Conservation (phyloP, 2,888 invertebrate species). For the Bruchidius siliquastri region DNA sequence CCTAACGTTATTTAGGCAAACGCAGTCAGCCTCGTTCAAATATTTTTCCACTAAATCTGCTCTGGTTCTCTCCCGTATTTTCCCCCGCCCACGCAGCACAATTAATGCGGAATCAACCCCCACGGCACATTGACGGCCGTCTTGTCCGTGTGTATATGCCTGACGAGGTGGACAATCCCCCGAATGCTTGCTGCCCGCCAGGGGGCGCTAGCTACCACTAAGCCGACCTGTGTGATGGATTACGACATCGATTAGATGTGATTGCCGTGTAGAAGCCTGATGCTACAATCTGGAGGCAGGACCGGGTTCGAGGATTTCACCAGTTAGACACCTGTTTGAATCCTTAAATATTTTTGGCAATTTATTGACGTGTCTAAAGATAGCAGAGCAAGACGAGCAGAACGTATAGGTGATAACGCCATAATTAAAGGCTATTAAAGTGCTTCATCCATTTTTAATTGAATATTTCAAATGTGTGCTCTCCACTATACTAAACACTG, state of each 20-base stretch:
- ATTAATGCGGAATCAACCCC: conserved; percentile 28
- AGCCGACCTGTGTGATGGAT: conserved; percentile 46
- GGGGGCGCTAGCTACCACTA: conserved; percentile 27
- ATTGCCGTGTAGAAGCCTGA: conserved; percentile 38
- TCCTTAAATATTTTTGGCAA: neutral
- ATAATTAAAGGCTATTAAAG: too few relatives aligned
- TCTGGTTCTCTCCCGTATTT: neutral
- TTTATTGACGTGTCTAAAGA: too few relatives aligned
- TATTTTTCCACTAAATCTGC: neutral
- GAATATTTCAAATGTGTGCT: too few relatives aligned
- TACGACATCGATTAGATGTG: conserved; percentile 49
- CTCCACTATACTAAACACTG: too few relatives aligned
- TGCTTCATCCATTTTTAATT: too few relatives aligned
- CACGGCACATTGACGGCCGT: conserved; percentile 26
- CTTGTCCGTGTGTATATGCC: conserved; percentile 21
- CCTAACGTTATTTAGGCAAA: neutral
- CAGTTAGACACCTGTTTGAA: neutral
- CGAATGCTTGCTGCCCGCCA: conserved; percentile 4
- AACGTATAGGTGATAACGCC: too few relatives aligned
- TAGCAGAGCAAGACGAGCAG: too few relatives aligned
- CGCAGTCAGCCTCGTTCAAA: neutral
- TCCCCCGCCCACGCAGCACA: conserved; percentile 9
- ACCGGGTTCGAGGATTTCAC: neutral
- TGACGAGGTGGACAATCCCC: conserved; percentile 28
- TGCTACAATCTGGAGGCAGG: neutral